phyloP scores from a whole-genome alignment of 2,797 vertebrate species.

The Choloepus didactylus region DNA sequence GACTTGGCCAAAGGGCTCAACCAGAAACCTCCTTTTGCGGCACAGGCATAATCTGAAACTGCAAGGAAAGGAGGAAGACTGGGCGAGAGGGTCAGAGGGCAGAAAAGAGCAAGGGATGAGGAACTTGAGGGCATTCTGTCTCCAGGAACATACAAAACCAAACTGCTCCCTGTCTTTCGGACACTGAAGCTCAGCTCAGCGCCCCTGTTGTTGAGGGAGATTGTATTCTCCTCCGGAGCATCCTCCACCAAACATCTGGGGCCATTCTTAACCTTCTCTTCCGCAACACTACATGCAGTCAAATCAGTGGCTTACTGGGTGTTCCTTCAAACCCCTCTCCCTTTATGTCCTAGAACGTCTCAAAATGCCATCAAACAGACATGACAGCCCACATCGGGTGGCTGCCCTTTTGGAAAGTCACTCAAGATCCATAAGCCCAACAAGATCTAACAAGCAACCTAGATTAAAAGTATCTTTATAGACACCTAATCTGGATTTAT shows the following conservation, averaged over 20 bases:
- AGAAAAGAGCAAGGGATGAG: neutral
- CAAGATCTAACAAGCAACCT: neutral
- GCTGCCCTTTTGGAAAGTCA: neutral
- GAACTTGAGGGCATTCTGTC: neutral
- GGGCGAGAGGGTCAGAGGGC: neutral
- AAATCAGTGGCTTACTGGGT: neutral
- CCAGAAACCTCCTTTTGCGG: neutral
- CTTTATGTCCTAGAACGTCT: neutral
- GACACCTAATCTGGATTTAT: neutral
- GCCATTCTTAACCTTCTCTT: slow-evolving; percentile 44
- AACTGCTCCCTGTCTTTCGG: neutral
- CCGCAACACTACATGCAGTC: neutral
- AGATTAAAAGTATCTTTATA: neutral
- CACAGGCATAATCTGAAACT: neutral
- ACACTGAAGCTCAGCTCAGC: neutral
- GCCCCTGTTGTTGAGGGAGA: neutral
- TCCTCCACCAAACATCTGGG: neutral
- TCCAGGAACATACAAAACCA: neutral
- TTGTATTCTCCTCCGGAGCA: neutral
- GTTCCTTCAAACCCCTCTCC: neutral
- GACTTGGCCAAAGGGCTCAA: neutral
- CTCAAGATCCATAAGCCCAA: neutral
- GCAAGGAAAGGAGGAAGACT: neutral
- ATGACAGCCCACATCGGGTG: neutral
- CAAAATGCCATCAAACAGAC: slow-evolving; percentile 41